Percentiles rank a stretch among this genome's conserved stretches.
phyloP scores from a whole-genome alignment of 2,888 invertebrate species.

The Ernsta delagoae region DNA sequence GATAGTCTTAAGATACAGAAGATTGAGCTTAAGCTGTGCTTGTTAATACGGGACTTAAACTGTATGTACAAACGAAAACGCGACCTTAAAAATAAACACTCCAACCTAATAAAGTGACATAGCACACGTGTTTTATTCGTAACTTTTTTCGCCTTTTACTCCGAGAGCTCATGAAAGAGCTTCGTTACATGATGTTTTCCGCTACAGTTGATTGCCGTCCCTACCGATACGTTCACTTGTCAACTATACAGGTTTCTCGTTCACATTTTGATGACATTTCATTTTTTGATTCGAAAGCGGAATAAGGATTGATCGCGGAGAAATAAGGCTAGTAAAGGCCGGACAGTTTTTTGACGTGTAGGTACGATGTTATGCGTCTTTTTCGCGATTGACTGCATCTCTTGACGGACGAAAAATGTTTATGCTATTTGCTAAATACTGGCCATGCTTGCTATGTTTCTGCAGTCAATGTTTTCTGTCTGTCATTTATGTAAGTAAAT shows the following conservation, averaged over 20 bases:
- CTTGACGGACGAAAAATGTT: too few species aligned
- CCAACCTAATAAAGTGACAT: neutral
- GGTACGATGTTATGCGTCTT: too few species aligned
- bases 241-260: slow-evolving; percentile 15
- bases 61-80: neutral
- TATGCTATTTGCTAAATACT: too few species aligned
- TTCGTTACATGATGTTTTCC: slow-evolving; percentile 31
- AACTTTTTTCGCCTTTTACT: slow-evolving; percentile 8
- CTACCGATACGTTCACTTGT: slow-evolving; percentile 22
- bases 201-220: slow-evolving; percentile 22
- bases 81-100: neutral
- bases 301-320: neutral
- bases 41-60: too few species aligned
- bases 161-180: slow-evolving; percentile 16
- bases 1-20: too few species aligned
- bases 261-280: slow-evolving; percentile 15
- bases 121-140: neutral
- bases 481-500: too few species aligned
- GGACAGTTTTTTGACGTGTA: neutral
- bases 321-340: neutral
- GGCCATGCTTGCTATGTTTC: too few species aligned
- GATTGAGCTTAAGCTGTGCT: too few species aligned
- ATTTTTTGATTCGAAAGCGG: slow-evolving; percentile 7
- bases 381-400: too few species aligned
- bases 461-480: too few species aligned